A percentile compares a stretch with the other conserved stretches of the same genome.
Conservation (phyloP, 2,797 vertebrate genomes). For the Neoniphon sammara region DNA sequence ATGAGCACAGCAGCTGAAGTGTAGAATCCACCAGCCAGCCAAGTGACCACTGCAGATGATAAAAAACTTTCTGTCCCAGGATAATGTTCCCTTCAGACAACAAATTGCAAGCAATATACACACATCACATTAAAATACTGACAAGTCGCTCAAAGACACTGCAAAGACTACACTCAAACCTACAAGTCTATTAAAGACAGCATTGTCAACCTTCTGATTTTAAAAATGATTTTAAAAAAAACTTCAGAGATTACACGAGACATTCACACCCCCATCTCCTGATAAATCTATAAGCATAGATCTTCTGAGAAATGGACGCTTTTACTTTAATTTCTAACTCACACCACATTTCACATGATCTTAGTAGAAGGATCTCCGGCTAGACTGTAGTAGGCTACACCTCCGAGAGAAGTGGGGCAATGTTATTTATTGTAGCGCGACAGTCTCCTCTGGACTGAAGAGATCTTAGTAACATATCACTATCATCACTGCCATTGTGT, state of each 20-base stretch:
- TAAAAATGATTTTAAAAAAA: not conserved
- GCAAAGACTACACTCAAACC: not conserved
- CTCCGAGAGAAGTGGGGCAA: conserved; percentile 47
- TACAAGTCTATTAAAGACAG: not conserved
- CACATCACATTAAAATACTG: not conserved
- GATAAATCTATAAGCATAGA: conserved; percentile 13
- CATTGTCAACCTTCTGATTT: not conserved
- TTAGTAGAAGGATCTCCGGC: conserved; percentile 42
- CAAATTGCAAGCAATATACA: not conserved
- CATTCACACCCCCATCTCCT: not conserved
- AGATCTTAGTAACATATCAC: conserved; percentile 19
- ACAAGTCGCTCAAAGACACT: not conserved
- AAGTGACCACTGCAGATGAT: not conserved
- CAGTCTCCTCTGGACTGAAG: conserved; percentile 20
- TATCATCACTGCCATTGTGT: not conserved
- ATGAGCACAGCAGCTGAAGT: too few relatives aligned
- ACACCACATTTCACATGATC: conserved; percentile 67
- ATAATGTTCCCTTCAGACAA: not conserved
- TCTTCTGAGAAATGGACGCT: not conserved
- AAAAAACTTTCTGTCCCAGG: not conserved
- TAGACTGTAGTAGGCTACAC: conserved; percentile 38
- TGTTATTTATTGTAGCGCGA: conserved; percentile 51
- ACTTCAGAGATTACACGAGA: not conserved
- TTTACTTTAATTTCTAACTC: conserved; percentile 47
- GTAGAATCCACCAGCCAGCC: not conserved